Evolutionary conservation across 1,140 invertebrate species (phyloP).

Genomic region (Lamellibrachia luymesi): DNA sequence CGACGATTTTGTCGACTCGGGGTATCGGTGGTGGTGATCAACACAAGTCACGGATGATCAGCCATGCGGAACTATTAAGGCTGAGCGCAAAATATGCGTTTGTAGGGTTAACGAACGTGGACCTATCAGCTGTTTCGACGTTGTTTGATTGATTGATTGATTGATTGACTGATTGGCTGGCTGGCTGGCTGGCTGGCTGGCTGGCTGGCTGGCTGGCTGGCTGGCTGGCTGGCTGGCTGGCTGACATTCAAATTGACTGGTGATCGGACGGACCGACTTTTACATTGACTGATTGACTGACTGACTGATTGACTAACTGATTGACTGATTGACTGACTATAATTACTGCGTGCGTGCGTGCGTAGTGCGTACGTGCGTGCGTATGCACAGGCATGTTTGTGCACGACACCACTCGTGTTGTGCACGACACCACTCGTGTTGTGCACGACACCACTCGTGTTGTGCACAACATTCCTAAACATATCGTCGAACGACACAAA

Average conservation of each 20-base stretch:
- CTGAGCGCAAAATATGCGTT: background rate
- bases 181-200: background rate
- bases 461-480: background rate
- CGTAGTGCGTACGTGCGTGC: background rate
- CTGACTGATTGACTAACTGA: background rate
- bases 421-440: constrained; percentile 10
- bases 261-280: background rate
- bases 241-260: background rate
- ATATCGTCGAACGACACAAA: constrained; percentile 3
- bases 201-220: background rate
- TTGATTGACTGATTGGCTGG: background rate
- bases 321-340: background rate
- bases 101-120: background rate
- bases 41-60: background rate
- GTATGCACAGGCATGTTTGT: background rate
- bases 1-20: background rate
- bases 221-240: background rate
- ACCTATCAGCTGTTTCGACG: background rate
- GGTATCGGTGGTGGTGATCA: background rate
- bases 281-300: background rate
- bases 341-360: background rate
- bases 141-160: background rate
- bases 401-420: constrained; percentile 13
- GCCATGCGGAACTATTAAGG: background rate
- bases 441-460: constrained; percentile 10